phyloP scores from a whole-genome alignment of 2,888 invertebrate genomes.

The Acanthopleura granulata region DNA sequence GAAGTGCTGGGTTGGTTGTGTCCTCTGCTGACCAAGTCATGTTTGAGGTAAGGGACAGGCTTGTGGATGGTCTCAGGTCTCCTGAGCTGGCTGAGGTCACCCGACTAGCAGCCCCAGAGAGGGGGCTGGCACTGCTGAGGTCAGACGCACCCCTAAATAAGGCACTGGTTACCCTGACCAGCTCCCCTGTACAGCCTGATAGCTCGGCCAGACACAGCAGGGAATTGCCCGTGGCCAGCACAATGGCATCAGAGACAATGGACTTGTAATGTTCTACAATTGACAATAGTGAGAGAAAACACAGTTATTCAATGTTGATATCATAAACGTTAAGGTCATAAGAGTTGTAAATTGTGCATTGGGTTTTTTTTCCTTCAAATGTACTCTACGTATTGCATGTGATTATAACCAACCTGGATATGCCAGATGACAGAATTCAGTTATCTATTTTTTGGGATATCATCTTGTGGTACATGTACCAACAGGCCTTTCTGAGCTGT shows the following conservation, averaged over 20 bases:
- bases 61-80: constrained; percentile 45
- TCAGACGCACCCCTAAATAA: constrained; percentile 44
- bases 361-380: no score
- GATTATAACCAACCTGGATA: no score
- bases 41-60: constrained; percentile 60
- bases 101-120: constrained; percentile 41
- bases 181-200: constrained; percentile 63
- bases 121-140: constrained; percentile 34
- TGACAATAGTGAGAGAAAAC: background rate
- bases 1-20: constrained; percentile 49
- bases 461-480: no score
- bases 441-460: no score
- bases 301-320: no score
- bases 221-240: constrained; percentile 56
- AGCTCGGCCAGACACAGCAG: constrained; percentile 64
- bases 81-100: constrained; percentile 39
- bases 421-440: no score
- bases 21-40: constrained; percentile 63
- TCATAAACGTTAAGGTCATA: no score
- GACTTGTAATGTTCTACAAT: constrained; percentile 59
- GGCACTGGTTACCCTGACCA: constrained; percentile 52
- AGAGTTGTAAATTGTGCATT: no score
- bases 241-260: constrained; percentile 61
- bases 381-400: no score
- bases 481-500: no score